phyloP scores from a whole-genome alignment of 2,113 vertebrate species.

The Excalfactoria chinensis region DNA sequence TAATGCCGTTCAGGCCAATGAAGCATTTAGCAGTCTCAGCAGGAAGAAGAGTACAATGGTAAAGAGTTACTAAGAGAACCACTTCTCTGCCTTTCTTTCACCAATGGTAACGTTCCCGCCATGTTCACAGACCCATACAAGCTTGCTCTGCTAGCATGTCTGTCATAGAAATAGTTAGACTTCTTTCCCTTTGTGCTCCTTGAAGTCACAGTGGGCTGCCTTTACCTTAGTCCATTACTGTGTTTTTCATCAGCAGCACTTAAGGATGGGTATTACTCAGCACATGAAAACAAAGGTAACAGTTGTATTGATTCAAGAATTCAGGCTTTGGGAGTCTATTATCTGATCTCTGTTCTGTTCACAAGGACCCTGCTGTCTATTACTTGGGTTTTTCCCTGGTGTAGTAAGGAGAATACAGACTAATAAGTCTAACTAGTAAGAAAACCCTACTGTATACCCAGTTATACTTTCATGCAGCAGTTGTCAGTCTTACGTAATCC shows the following conservation, averaged over 20 bases:
- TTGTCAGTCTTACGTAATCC: neutral
- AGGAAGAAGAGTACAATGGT: constrained; percentile 27
- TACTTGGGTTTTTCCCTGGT: neutral
- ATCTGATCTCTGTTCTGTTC: neutral
- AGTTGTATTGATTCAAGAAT: neutral
- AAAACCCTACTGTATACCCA: neutral
- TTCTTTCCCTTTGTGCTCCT: neutral
- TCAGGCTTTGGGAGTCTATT: neutral
- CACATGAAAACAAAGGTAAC: neutral
- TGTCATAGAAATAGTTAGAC: neutral
- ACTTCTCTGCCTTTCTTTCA: neutral
- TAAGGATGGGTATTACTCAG: neutral
- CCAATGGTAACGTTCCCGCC: neutral
- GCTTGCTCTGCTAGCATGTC: neutral
- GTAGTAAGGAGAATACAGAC: neutral
- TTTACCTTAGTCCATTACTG: neutral
- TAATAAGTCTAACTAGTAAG: neutral
- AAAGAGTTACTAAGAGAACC: constrained; percentile 15
- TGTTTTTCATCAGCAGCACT: neutral
- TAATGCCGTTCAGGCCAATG: constrained; percentile 13
- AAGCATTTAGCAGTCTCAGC: constrained; percentile 28
- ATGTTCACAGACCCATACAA: neutral
- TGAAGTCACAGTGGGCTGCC: neutral
- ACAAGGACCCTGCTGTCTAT: neutral
- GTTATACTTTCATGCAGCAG: neutral